Evolutionary conservation across 1,140 invertebrate genomes (phyloP), one percentile per base, ranked within the genome.

Genomic region (Tribolium castaneum): DNA sequence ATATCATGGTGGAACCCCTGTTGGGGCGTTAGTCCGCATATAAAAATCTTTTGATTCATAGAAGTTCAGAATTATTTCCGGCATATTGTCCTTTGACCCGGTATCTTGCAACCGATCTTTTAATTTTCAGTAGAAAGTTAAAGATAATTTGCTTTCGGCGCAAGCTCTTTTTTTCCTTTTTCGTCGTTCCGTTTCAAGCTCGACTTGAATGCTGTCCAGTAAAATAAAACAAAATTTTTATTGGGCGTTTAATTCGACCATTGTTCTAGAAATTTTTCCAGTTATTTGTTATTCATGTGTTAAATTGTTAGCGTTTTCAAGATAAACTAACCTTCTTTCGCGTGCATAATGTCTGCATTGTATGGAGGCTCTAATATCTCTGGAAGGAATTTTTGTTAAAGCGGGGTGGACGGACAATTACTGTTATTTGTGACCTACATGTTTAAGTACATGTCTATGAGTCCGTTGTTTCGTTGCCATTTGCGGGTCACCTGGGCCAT

Each of bases 1-100:
- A 82, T 81, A 35, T 78, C 70, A 54, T 34, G 10, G 62, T 74
- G 16, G 80, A 75, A 35, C 66, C 62, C 77, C 77, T 30, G 72
- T 59, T 76, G 74, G 78, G 39, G 70, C 66, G 54, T 39, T 59
- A 52, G 35, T 14, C 12, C 6, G 35, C 49, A 35, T 35, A 13
- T 14, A 19, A 62, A 75, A 75, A 75, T 22, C 13, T 45, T 19
- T 13, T 75, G 56, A 76, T 76, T 70, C 56, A 70, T 76, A 22
- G 9, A 35, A 34, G 14, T 35, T 13, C 13, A 54, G 59, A 25
- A 52, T 52, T 72, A 50, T 77, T 78, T 76, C 78, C 78, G 78
- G 78, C 72, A 79, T 70, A 30, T n/a, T 35, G 72, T 51, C 77
- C 73, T 75, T 62, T 78, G 72, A 78, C 77, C 77, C 30, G 13